Conservation (phyloP, 2,113 vertebrate species). For the Lipophrys pholis region DNA sequence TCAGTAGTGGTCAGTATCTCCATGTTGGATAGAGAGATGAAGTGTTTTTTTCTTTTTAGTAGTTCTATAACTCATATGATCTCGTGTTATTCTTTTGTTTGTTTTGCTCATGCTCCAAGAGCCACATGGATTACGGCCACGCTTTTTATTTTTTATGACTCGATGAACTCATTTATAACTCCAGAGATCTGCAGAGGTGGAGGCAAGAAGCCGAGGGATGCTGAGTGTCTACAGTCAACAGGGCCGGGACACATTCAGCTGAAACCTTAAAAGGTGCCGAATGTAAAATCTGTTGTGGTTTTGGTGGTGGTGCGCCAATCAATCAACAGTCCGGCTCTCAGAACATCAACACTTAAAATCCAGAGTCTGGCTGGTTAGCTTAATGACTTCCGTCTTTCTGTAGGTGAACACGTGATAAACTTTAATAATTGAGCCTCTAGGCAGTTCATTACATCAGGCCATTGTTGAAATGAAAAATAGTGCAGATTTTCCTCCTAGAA, state of each 20-base stretch:
- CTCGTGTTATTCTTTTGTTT: constrained; percentile 64
- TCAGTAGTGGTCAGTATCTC: constrained; percentile 9
- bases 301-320: too few species aligned
- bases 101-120: constrained; percentile 62
- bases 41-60: background rate
- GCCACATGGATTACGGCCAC: constrained; percentile 46
- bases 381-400: too few species aligned
- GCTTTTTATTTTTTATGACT: constrained; percentile 44
- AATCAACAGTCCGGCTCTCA: too few species aligned
- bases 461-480: too few species aligned
- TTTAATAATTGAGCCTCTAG: too few species aligned
- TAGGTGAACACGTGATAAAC: too few species aligned
- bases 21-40: background rate
- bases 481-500: too few species aligned
- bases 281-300: too few species aligned
- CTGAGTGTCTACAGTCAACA: constrained; percentile 4
- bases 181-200: constrained; percentile 36
- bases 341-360: too few species aligned
- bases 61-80: constrained; percentile 48
- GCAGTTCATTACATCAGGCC: too few species aligned
- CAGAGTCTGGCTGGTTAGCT: too few species aligned
- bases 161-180: constrained; percentile 64
- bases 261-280: background rate
- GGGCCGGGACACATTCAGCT: background rate
- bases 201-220: constrained; percentile 10